Evolutionary conservation across 2,113 vertebrate genomes (phyloP), one percentile per base, ranked within the genome.

Genomic region (Conger conger): DNA sequence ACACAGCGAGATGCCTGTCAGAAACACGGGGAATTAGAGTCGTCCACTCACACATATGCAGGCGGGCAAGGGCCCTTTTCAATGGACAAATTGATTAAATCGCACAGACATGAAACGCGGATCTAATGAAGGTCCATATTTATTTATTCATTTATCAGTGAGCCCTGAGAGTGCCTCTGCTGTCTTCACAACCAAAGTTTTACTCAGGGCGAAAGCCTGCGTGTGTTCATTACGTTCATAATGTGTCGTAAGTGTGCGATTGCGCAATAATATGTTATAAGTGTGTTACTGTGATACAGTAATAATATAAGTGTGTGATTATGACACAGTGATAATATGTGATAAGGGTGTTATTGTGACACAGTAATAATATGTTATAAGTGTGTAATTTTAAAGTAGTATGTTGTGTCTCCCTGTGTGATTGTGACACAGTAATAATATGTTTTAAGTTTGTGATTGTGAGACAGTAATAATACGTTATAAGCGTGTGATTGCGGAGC

Each of bases 141-240:
- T 78, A 13, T 54, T 77, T 42, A 82, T n/a, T 53, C 36, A 82
- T 86, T 76, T 17, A 50, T 82, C n/a, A 45, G 53, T n/a, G 0
- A 27, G 9, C 27, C 68, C 18, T 27, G 80, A 50, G 38, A 82
- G 76, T 16, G 33, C 36, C 38, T 30, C 50, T 35, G 53, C 37
- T 42, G 73, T 23, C 36, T 68, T 30, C 17, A 37, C 81, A 68
- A 79, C 30, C 17, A n/a, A 13, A 7, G 42, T 30, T 40, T 63
- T 27, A 68, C 42, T 82, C 53, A 73, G 9, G 68, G 68, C 68
- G 27, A 33, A 2, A n/a, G 76, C n/a, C 23, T 23, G 73, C 45
- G n/a, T 37, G 35, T 40, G 33, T 50, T 84, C 33, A 78, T 79
- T 79, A n/a, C n/a, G n/a, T n/a, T n/a, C n/a, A n/a, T n/a, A n/a